A percentile compares a stretch with the other conserved stretches of the same genome.
Conservation (phyloP, 2,113 vertebrate species). For the Cyprinodon variegatus region DNA sequence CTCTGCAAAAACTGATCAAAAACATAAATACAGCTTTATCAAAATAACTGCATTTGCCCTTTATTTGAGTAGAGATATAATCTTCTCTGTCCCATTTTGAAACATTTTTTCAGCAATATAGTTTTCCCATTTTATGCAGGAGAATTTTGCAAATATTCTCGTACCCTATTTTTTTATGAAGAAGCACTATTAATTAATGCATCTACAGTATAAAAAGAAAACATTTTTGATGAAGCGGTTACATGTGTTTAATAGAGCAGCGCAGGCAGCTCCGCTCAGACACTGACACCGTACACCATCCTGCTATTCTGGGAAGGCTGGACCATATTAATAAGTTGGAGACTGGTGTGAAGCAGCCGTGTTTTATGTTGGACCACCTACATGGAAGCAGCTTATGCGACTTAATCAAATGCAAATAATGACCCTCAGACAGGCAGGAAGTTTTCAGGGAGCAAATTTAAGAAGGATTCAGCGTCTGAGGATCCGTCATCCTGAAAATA, state of each 20-base stretch:
- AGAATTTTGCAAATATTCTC: not conserved
- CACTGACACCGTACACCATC: no score
- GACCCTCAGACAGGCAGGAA: not conserved
- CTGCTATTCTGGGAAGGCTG: no score
- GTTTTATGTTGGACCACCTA: constrained; percentile 25
- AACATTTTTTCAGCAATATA: no score
- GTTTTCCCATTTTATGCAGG: not conserved
- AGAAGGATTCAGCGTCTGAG: not conserved
- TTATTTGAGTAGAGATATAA: no score
- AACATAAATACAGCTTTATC: no score
- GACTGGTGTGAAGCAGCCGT: not conserved
- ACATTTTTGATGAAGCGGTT: no score
- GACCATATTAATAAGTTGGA: not conserved
- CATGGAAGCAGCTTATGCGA: constrained; percentile 5
- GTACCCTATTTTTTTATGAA: not conserved
- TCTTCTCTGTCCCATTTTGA: no score
- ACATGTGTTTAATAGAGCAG: no score
- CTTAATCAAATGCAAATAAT: not conserved
- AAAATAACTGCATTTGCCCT: no score
- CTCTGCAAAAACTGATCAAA: no score
- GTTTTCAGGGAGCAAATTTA: constrained; percentile 7
- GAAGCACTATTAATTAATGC: not conserved
- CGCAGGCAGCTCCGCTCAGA: no score
- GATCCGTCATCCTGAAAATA: not conserved
- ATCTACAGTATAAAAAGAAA: not conserved